Base-by-base conservation (phyloP, 1,140 invertebrate species). In the Temnothorax curvispinosus region DNA sequence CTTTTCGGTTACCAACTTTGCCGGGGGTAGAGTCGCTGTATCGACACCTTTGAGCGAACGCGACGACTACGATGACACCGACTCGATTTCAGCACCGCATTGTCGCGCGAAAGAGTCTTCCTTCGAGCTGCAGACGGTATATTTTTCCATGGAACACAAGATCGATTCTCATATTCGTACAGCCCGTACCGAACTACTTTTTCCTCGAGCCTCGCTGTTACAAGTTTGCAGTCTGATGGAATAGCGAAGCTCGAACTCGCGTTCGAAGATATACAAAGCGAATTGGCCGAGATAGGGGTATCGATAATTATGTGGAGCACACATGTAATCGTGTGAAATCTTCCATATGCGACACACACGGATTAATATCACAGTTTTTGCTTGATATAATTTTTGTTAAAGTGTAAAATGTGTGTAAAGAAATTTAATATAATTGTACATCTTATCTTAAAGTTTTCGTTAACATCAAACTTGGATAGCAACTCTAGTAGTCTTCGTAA, bases 1-100 rank as follows among this genome's bases (percentile, higher is more conserved):
- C 88, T 71, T 88, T 90, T 90, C 67, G 78, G 74, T 90, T 90
- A 90, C 27, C 80, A 75, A 90, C 71, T 85, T 90, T 52, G 15
- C 74, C 50, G 50, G 54, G 41, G 41, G n/a, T 32, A 54, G 77
- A 90, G 69, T 76, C 76, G 80, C 47, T 54, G 76, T 81, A 85
- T 90, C 88, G 86, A 62, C 47, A 74, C 60, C 77, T 90, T 86
- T 85, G 50, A 85, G 75, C 80, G 52, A 54, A 21, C 88, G 77
- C 88, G 77, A 82, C 69, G 38, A 18, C 77, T 54, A 62, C 54
- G 9, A 35, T 62, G 71, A 78, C 60, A 54, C 13, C 56, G 47
- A 86, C 50, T 86, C 88, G 35, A 75, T 86, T 89, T 87, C 69
- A 27, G 7, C 27, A 50, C 69, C 41, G 75, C 60, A 87, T 89